Percentiles rank a stretch among this genome's conserved stretches.
phyloP scores from a whole-genome alignment of 2,797 vertebrate genomes.

The Acomys russatus region DNA sequence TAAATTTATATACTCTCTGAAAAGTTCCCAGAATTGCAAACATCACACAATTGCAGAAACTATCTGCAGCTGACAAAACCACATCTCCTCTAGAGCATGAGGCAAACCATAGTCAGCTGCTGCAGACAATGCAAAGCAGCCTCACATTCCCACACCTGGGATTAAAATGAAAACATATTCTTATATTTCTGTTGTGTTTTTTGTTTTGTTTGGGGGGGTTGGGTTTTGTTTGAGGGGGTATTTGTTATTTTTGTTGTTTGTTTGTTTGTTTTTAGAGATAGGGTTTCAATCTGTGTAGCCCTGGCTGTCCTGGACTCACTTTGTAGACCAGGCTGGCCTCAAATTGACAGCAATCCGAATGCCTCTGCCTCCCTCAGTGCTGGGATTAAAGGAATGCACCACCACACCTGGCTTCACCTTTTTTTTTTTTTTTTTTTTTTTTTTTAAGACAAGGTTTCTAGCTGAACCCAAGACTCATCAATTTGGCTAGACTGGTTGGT shows the following conservation, averaged over 20 bases:
- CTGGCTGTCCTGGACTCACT: neutral
- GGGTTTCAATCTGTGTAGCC: neutral
- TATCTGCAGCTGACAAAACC: too few species aligned
- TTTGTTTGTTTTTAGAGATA: neutral
- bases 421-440: neutral
- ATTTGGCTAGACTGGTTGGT: neutral
- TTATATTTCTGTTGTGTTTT: too few species aligned
- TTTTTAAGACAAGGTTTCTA: neutral
- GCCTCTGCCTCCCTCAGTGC: neutral
- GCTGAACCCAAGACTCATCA: neutral
- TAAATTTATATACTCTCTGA: too few species aligned
- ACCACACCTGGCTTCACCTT: neutral
- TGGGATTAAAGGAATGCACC: neutral
- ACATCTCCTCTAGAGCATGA: too few species aligned
- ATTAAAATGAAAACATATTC: too few species aligned
- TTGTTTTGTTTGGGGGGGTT: neutral
- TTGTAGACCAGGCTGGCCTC: neutral
- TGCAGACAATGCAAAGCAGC: too few species aligned
- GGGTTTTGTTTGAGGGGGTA: too few species aligned
- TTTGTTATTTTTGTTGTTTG: too few species aligned
- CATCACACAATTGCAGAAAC: too few species aligned
- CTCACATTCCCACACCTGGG: too few species aligned
- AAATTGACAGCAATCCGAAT: neutral
- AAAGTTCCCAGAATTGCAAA: too few species aligned
- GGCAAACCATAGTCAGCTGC: too few species aligned